A percentile compares a stretch with the other conserved stretches of the same genome.
Evolutionary conservation across 2,888 invertebrate genomes (phyloP).

Genomic region (Piscicola geometra): DNA sequence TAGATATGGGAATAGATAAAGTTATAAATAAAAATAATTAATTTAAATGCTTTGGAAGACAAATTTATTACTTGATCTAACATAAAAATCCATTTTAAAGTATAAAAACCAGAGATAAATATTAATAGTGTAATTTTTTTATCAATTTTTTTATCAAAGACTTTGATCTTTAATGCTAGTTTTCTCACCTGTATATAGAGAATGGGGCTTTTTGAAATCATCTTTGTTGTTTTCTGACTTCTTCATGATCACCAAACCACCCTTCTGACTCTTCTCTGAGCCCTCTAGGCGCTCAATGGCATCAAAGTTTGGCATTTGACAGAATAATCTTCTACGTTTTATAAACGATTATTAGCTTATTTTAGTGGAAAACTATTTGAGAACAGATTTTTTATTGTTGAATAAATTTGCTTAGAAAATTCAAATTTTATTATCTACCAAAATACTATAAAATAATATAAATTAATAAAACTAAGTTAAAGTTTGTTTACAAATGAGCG

Average conservation of each 20-base stretch:
- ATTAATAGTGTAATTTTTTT: not conserved
- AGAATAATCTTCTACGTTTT: no score
- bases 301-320: constrained; percentile 12
- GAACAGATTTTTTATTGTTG: no score
- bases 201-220: constrained; percentile 36
- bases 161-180: not conserved
- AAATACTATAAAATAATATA: no score
- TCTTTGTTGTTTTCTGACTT: constrained; percentile 45
- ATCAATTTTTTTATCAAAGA: not conserved
- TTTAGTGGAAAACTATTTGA: no score
- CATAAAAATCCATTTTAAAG: not conserved
- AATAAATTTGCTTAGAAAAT: no score
- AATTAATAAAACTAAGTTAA: no score
- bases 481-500: no score
- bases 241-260: constrained; percentile 55
- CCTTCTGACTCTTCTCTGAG: constrained; percentile 48
- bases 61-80: no score
- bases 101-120: not conserved
- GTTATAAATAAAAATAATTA: not conserved
- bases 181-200: constrained; percentile 43
- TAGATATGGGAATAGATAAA: no score
- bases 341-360: no score
- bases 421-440: no score
- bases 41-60: no score
- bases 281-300: constrained; percentile 51